A percentile compares a stretch with the other conserved stretches of the same genome.
These are phyloP conservation scores for Sula dactylatra DNA, from an alignment of 2,113 vertebrate species.

Conservation along the genomic window DNA sequence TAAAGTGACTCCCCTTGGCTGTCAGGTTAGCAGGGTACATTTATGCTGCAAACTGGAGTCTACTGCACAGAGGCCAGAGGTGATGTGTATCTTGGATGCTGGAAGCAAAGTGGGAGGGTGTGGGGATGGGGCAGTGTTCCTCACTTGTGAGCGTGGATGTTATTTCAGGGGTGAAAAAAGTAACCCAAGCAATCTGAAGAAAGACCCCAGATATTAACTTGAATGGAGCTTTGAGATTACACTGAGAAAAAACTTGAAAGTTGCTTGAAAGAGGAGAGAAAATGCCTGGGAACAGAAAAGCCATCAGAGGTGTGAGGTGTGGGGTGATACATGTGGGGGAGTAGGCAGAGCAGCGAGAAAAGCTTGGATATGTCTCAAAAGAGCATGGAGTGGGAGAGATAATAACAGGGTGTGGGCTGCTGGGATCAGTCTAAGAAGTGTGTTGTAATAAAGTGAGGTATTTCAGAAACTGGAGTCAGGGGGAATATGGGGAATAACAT, in stretches of 20 bases:
- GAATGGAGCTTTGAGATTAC: background rate
- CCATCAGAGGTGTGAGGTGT: background rate
- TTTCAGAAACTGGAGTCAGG: background rate
- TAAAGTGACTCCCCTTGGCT: background rate
- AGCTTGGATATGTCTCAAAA: background rate
- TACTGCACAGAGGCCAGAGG: background rate
- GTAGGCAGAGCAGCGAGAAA: background rate
- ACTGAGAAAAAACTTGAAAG: background rate
- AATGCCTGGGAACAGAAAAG: background rate
- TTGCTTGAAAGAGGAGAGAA: background rate
- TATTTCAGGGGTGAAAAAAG: background rate
- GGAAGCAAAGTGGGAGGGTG: background rate
- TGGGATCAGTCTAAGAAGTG: background rate
- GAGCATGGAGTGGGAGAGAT: background rate
- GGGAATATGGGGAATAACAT: background rate
- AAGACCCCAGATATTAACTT: background rate
- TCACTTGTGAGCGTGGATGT: background rate
- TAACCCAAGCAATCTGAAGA: background rate
- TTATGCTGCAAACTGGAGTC: background rate
- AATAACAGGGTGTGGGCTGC: constrained; percentile 24
- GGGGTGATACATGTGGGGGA: background rate
- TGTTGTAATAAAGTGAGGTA: constrained; percentile 8
- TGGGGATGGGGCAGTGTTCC: background rate
- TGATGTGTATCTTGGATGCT: background rate
- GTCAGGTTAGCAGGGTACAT: background rate